A percentile compares a stretch with the other conserved stretches of the same genome.
phyloP scores from a whole-genome alignment of 2,113 vertebrate genomes.

The Scomber colias region DNA sequence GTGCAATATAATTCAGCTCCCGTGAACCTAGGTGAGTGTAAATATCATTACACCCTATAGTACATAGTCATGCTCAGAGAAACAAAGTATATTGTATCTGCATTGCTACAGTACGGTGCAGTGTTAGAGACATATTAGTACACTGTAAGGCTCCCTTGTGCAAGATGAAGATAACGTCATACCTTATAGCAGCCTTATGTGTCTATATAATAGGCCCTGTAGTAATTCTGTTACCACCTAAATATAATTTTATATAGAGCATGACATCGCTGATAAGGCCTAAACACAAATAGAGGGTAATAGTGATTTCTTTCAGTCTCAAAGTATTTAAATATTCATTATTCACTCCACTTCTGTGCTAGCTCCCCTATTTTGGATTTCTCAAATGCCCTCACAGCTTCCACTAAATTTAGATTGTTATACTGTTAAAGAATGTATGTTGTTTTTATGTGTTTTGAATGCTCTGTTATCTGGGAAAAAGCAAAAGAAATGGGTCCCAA shows the following conservation, averaged over 20 bases:
- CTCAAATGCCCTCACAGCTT: not conserved
- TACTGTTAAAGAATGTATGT: not conserved
- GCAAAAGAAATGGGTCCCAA: not conserved
- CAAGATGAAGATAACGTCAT: not conserved
- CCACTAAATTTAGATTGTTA: not conserved
- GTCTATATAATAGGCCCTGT: not conserved
- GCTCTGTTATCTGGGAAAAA: not conserved
- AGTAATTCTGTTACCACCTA: slow-evolving; percentile 12
- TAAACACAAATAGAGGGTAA: slow-evolving; percentile 6
- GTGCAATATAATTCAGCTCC: slow-evolving; percentile 37
- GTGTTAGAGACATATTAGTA: slow-evolving; percentile 16
- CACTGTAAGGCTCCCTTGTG: not conserved
- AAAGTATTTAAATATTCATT: slow-evolving; percentile 23
- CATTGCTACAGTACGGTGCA: slow-evolving; percentile 5
- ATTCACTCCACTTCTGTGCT: not conserved
- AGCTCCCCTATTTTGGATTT: not conserved
- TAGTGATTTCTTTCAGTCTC: not conserved
- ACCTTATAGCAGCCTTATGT: slow-evolving; percentile 1
- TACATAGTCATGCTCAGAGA: slow-evolving; percentile 18
- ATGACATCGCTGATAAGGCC: not conserved
- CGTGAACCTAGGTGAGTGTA: slow-evolving; percentile 29
- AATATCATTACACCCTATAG: slow-evolving; percentile 27
- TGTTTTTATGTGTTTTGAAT: not conserved
- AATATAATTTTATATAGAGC: slow-evolving; percentile 5
- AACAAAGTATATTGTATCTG: slow-evolving; percentile 4